Evolutionary conservation across 2,888 invertebrate species (phyloP), one percentile per base, ranked within the genome.

Genomic region (Disparrhopalites patrizii): DNA sequence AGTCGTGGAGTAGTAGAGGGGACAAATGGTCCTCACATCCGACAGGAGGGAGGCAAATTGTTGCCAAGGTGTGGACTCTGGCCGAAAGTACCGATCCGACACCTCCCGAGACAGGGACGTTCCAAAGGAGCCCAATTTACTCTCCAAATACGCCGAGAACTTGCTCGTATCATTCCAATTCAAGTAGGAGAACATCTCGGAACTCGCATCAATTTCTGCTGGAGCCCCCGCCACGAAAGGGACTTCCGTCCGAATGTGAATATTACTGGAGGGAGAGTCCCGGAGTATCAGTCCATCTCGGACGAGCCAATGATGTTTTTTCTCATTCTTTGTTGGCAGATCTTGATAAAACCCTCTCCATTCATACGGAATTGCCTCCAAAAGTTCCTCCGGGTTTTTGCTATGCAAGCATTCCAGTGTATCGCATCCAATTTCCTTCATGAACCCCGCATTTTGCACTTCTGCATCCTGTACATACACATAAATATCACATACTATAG

Each of bases 11-110:
- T 84, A 84, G 51, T 88, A 81, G 62, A 92, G 79, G 1, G 93
- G 92, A 76, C 92, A 93, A 54, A 90, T 82, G 1, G 87, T 89
- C 62, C 91, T 85, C 27, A 91, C 85, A 72, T 90, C 88, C 0
- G 90, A 87, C 28, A 91, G 87, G 83, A 91, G 83, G 57, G 86
- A 81, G 18, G 85, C 85, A 51, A 91, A 79, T 30, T 88, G 89
- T 66, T 71, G 71, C 71, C 71, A 71, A 27, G 68, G 69, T 47
- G 69, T 71, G 5, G 69, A 61, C 38, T 71, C 71, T 30, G 71
- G 71, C n/a, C 69, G 65, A 51, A 66, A 63, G 51, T 71, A 71
- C 28, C 67, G 51, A 27, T 66, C 67, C 23, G 51, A 51, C 1
- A 63, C 68, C 64, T 72, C 70, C 18, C 65, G 28, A 4, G 70